Conservation (phyloP, 2,797 vertebrate genomes). For the Mormyrops boulengeri region DNA sequence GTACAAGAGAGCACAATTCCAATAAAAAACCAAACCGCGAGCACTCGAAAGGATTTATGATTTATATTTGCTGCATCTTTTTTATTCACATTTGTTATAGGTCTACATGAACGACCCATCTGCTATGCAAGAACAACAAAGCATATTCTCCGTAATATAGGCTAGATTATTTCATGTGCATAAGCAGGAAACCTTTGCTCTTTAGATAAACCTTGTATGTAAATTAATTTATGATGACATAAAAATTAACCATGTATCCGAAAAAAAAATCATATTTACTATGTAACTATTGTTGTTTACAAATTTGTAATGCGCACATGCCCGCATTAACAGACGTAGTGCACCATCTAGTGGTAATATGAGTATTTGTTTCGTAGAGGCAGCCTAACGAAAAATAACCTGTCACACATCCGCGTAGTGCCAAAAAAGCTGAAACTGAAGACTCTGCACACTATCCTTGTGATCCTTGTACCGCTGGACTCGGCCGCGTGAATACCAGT, state of each 20-base stretch:
- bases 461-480: background rate
- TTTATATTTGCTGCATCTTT: background rate
- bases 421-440: background rate
- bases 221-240: background rate
- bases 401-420: background rate
- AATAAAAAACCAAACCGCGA: background rate
- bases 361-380: background rate
- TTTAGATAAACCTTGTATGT: background rate
- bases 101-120: background rate
- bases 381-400: background rate
- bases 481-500: background rate
- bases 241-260: background rate
- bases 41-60: background rate
- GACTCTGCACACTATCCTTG: background rate
- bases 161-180: background rate
- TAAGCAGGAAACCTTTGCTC: background rate
- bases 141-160: background rate
- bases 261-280: background rate
- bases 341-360: constrained; percentile 47
- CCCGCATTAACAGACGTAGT: constrained; percentile 15
- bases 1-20: background rate
- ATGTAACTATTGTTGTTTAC: background rate
- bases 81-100: background rate
- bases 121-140: background rate
- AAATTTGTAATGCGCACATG: background rate